Percentiles rank a stretch among this genome's conserved stretches.
These are phyloP conservation scores for Trialeurodes vaporariorum DNA, from an alignment of 1,140 invertebrate genomes.

Conservation along the genomic window DNA sequence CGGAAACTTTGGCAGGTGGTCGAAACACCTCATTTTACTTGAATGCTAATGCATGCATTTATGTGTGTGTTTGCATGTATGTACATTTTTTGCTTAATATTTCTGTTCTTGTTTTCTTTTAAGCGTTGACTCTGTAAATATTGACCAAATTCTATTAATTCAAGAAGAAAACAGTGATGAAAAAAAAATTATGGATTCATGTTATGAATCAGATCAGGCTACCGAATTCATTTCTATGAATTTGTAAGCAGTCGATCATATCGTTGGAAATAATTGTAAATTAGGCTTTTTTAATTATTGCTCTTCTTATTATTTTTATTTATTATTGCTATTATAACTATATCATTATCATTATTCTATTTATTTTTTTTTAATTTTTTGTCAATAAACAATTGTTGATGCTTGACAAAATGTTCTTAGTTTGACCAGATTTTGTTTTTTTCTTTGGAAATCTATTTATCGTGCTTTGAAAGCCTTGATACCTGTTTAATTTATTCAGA, in stretches of 20 bases:
- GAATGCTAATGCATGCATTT: too few species aligned
- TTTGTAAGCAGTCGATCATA: neutral
- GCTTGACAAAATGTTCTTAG: neutral
- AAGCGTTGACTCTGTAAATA: neutral
- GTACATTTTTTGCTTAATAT: neutral
- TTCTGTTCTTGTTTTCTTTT: neutral
- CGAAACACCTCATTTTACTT: too few species aligned
- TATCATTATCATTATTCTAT: too few species aligned
- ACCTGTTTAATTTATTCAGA: too few species aligned
- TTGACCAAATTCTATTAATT: neutral
- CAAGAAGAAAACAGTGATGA: neutral
- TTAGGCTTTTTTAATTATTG: slow-evolving; percentile 1
- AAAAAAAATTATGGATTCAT: too few species aligned
- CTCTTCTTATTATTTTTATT: neutral
- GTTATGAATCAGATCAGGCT: too few species aligned
- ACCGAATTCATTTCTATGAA: too few species aligned
- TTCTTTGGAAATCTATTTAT: too few species aligned
- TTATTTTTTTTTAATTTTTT: neutral
- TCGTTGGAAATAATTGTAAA: neutral
- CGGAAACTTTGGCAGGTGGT: too few species aligned
- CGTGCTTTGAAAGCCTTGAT: too few species aligned
- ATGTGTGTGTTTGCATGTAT: neutral
- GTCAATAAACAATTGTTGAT: neutral
- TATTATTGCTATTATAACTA: neutral
- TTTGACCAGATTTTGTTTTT: neutral